Conservation (phyloP, 2,888 invertebrate species). For the Uloborus plumipes region DNA sequence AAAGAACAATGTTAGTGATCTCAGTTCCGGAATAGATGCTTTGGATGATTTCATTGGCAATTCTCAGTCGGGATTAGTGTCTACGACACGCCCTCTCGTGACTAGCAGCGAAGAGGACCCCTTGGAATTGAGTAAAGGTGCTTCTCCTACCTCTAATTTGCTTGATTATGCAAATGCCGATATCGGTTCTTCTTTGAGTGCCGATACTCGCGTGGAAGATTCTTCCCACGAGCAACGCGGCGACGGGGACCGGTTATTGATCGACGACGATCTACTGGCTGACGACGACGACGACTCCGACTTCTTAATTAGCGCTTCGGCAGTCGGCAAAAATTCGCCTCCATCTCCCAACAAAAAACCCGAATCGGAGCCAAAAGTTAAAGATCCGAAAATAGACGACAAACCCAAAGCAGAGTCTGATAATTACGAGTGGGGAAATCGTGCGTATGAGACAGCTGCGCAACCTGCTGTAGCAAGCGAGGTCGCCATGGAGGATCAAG, state of each 20-base stretch:
- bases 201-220: conserved; percentile 61
- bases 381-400: conserved; percentile 60
- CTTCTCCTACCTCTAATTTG: conserved; percentile 42
- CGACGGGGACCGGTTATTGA: conserved; percentile 55
- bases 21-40: conserved; percentile 12
- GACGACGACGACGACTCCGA: conserved; percentile 20
- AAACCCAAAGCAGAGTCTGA: conserved; percentile 38
- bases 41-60: conserved; percentile 20
- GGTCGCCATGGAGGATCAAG: conserved; percentile 63
- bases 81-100: conserved; percentile 59
- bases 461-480: conserved; percentile 58
- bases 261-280: conserved; percentile 22
- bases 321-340: conserved; percentile 18
- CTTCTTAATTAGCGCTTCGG: conserved; percentile 6
- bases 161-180: conserved; percentile 39
- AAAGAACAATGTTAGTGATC: conserved; percentile 30
- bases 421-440: conserved; percentile 52
- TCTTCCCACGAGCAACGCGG: conserved; percentile 49
- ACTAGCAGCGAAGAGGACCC: conserved; percentile 50
- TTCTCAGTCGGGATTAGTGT: conserved; percentile 51
- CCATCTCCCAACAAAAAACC: conserved; percentile 24
- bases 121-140: conserved; percentile 7
- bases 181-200: conserved; percentile 35
- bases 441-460: conserved; percentile 62
- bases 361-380: conserved; percentile 49